A percentile compares a stretch with the other conserved stretches of the same genome.
phyloP scores from a whole-genome alignment of 1,140 invertebrate genomes.

The Limonius californicus region DNA sequence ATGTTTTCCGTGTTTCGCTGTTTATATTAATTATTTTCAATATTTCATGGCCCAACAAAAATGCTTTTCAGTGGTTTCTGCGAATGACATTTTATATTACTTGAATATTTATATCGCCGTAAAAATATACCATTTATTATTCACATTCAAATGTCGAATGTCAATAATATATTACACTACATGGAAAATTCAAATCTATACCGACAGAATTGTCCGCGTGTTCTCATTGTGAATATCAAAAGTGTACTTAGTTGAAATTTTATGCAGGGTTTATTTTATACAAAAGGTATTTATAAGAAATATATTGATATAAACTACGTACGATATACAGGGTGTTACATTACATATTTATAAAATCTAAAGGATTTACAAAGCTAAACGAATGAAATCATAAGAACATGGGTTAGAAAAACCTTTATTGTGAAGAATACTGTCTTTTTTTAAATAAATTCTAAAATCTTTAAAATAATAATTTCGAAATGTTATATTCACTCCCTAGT shows the following conservation, averaged over 20 bases:
- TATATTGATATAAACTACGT: no score
- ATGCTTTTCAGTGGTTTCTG: constrained; percentile 23
- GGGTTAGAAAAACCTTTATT: no score
- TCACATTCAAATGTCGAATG: constrained; percentile 20
- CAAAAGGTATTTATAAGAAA: no score
- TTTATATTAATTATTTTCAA: constrained; percentile 15
- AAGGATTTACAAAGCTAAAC: no score
- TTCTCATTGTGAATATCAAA: neutral
- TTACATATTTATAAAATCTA: no score
- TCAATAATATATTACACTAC: constrained; percentile 13
- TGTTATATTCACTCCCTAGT: no score
- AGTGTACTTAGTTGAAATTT: neutral
- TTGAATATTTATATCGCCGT: constrained; percentile 27
- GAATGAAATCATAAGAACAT: no score
- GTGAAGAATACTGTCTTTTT: no score
- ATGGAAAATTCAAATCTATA: constrained; percentile 7
- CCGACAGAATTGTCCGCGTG: neutral
- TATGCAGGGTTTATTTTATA: no score
- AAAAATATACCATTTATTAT: constrained; percentile 27
- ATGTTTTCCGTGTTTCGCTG: constrained; percentile 8
- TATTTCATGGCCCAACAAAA: constrained; percentile 14
- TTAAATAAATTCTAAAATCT: no score
- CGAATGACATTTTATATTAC: constrained; percentile 29
- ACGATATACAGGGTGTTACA: no score
- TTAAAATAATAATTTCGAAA: no score